Base-by-base conservation (phyloP, 2,113 vertebrate species). In the Blennius ocellaris region DNA sequence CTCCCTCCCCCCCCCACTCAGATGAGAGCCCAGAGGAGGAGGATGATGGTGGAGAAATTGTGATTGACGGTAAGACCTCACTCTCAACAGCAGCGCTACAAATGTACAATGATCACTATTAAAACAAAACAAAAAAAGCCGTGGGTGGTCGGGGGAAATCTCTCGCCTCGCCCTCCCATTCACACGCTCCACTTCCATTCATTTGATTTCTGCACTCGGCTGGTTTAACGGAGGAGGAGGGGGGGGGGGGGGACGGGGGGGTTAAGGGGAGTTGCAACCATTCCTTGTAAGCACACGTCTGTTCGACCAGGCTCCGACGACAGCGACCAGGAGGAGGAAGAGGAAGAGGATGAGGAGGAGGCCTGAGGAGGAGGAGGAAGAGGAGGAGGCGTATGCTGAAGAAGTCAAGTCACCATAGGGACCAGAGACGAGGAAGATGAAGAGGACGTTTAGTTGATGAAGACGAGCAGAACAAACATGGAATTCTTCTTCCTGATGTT, bases 11-110 rank as follows among this genome's bases (percentile, higher is more conserved):
- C n/a, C n/a, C n/a, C n/a, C n/a, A n/a, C n/a, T 78, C 82, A 92
- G 92, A 91, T 84, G 91, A 91, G 65, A 93, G 89, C 73, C 81
- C 81, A 67, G 90, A 78, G 77, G 89, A 91, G 63, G 83, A 89
- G 52, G 91, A 91, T 11, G 88, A 81, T 45, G 80, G 76, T 56
- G 87, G 86, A 79, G 90, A 90, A 76, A 92, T 92, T 68, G 88
- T 90, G 68, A 93, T 92, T 59, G 92, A 93, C 50, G 89, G 91
- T 93, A 89, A 92, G 87, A 73, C 39, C 17, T 56, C 61, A 69
- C 51, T 68, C 56, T 51, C 16, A 37, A 57, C 67, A 58, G 63
- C 48, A 55, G 61, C 11, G 70, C 14, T 53, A 51, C 44, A 70
- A 66, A 73, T 49, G 73, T 44, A 82, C 14, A 12, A 69, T 43